phyloP scores from a whole-genome alignment of 1,140 invertebrate species.

The Sitobion miscanthi region DNA sequence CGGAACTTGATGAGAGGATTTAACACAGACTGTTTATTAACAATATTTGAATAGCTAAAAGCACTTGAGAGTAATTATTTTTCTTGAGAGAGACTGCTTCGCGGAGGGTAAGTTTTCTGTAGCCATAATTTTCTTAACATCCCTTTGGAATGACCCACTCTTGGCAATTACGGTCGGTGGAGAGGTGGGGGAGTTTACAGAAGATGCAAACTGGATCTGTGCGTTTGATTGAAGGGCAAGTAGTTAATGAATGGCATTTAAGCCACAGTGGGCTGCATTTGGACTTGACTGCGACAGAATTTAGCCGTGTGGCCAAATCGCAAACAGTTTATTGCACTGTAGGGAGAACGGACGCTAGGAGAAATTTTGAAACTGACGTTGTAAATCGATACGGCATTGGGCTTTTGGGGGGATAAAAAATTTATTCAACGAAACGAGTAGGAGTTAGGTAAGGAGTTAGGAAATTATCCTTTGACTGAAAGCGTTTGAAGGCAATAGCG shows the following conservation, averaged over 20 bases:
- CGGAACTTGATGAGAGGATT: background rate
- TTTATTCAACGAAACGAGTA: background rate
- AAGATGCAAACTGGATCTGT: too few species aligned
- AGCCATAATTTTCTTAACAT: background rate
- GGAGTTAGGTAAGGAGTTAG: too few species aligned
- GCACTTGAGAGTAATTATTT: slow-evolving; percentile 10
- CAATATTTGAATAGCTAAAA: background rate
- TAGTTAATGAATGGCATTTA: too few species aligned
- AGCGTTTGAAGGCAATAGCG: too few species aligned
- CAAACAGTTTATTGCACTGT: background rate
- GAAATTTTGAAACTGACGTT: background rate
- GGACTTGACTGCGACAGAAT: background rate
- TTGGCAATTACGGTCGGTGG: background rate
- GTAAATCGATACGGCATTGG: background rate
- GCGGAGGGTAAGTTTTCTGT: background rate
- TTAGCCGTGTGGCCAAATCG: background rate
- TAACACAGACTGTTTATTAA: too few species aligned
- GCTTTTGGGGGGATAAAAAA: background rate
- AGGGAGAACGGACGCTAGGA: background rate
- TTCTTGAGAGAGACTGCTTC: background rate
- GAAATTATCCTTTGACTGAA: too few species aligned
- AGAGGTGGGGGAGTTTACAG: too few species aligned
- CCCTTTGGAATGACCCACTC: background rate
- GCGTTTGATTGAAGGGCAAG: too few species aligned
- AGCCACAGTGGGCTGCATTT: too few species aligned